Evolutionary conservation across 1,140 invertebrate genomes (phyloP).

Genomic region (Dendroctonus ponderosae): DNA sequence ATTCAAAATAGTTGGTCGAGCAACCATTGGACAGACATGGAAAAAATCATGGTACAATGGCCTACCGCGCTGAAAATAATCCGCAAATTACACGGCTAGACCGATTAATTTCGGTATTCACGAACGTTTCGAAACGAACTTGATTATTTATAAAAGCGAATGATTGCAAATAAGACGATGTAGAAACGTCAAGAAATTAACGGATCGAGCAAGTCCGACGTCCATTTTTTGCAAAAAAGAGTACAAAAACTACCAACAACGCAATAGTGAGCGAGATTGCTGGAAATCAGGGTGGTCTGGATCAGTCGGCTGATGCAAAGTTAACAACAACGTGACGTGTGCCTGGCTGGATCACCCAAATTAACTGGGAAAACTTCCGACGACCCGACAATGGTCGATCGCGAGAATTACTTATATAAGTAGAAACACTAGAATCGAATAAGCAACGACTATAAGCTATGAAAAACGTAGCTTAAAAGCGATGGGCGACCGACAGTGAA

Average conservation of each 20-base stretch:
- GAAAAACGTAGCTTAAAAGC: slow-evolving; percentile 2
- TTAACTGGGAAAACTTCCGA: slow-evolving; percentile 26
- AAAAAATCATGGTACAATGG: too few relatives aligned
- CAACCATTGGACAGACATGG: too few relatives aligned
- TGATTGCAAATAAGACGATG: slow-evolving; percentile 6
- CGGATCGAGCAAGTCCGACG: slow-evolving; percentile 13
- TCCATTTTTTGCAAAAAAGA: slow-evolving; percentile 9
- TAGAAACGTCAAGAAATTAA: slow-evolving; percentile 20
- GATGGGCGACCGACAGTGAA: slow-evolving; percentile 41
- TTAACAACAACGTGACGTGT: slow-evolving; percentile 36
- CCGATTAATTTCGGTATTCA: too few relatives aligned
- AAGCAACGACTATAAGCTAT: neutral
- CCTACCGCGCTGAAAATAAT: too few relatives aligned
- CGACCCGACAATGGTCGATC: slow-evolving; percentile 25
- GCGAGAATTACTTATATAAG: slow-evolving; percentile 28
- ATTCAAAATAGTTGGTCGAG: too few relatives aligned
- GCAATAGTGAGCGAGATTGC: neutral
- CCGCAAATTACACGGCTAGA: too few relatives aligned
- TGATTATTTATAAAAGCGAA: neutral
- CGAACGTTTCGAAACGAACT: too few relatives aligned
- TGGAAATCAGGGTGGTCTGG: slow-evolving; percentile 1
- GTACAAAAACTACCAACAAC: neutral
- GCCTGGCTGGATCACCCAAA: slow-evolving; percentile 25
- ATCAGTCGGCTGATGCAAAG: neutral
- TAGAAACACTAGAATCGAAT: slow-evolving; percentile 7